Percentiles rank a stretch among this genome's conserved stretches.
Evolutionary conservation across 1,140 invertebrate genomes (phyloP).

Genomic region (Cotesia chilonis): DNA sequence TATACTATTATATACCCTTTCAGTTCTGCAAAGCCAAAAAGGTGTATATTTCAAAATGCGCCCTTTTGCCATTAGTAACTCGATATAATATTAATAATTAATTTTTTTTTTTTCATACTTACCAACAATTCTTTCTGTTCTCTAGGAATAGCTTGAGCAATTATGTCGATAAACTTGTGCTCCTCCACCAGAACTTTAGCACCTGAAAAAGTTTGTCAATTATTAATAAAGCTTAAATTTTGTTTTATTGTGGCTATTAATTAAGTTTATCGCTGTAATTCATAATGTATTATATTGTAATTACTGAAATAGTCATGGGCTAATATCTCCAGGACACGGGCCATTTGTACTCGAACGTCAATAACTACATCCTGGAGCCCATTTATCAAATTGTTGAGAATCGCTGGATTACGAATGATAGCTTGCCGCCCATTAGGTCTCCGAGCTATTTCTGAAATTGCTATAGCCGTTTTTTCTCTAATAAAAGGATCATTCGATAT

Average conservation of each 20-base stretch:
- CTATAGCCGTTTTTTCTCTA: conserved; percentile 44
- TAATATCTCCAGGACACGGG: conserved; percentile 42
- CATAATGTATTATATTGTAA: too few relatives aligned
- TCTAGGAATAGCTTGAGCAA: conserved; percentile 33
- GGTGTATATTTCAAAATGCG: too few relatives aligned
- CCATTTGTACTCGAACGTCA: conserved; percentile 43
- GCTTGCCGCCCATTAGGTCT: conserved; percentile 43
- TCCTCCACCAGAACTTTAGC: conserved; percentile 32
- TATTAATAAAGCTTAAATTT: conserved; percentile 14
- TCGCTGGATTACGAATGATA: conserved; percentile 41
- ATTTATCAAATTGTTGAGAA: conserved; percentile 40
- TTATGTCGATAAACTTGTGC: conserved; percentile 39
- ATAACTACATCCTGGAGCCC: conserved; percentile 42
- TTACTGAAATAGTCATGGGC: conserved; percentile 39
- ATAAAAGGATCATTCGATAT: conserved; percentile 46
- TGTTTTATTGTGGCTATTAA: too few relatives aligned
- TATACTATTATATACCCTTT: too few relatives aligned
- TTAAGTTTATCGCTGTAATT: background rate
- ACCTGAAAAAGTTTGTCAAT: conserved; percentile 16
- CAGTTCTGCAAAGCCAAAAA: too few relatives aligned
- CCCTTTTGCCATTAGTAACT: too few relatives aligned
- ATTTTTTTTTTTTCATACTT: background rate
- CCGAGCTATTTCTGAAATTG: conserved; percentile 43
- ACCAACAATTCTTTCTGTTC: conserved; percentile 45
- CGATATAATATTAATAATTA: background rate